Conservation (phyloP, 2,888 invertebrate species). For the Amiota communis region DNA sequence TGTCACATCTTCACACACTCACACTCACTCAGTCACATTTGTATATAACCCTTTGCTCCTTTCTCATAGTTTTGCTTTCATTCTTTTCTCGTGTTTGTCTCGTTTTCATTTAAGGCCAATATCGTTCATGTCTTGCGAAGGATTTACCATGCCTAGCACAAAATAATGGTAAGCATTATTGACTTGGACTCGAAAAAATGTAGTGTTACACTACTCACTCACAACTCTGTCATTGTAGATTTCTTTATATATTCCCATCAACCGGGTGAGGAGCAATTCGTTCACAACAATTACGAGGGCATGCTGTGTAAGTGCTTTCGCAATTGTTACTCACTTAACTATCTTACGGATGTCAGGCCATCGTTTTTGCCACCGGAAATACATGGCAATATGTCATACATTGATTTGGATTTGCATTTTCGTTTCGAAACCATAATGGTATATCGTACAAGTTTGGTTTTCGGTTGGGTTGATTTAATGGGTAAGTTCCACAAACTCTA, state of each 20-base stretch:
- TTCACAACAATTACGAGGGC: conserved; percentile 61
- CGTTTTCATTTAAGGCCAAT: conserved; percentile 49
- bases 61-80: neutral
- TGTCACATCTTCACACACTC: neutral
- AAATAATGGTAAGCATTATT: conserved; percentile 61
- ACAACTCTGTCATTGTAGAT: conserved; percentile 50
- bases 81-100: neutral
- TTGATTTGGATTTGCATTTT: conserved; percentile 73
- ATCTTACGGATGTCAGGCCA: conserved; percentile 64
- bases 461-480: conserved; percentile 74
- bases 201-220: too few species aligned
- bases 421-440: conserved; percentile 72
- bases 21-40: neutral
- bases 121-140: conserved; percentile 58
- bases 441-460: conserved; percentile 73
- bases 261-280: conserved; percentile 61
- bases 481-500: conserved; percentile 60
- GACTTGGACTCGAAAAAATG: neutral
- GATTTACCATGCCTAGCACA: conserved; percentile 68
- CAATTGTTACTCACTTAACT: conserved; percentile 71
- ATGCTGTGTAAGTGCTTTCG: conserved; percentile 72
- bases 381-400: conserved; percentile 63
- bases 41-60: conserved; percentile 23
- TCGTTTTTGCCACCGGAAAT: conserved; percentile 63
- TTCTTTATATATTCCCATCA: conserved; percentile 61